Evolutionary conservation across 2,888 invertebrate genomes (phyloP).

Genomic region (Chrysolina oricalcia): DNA sequence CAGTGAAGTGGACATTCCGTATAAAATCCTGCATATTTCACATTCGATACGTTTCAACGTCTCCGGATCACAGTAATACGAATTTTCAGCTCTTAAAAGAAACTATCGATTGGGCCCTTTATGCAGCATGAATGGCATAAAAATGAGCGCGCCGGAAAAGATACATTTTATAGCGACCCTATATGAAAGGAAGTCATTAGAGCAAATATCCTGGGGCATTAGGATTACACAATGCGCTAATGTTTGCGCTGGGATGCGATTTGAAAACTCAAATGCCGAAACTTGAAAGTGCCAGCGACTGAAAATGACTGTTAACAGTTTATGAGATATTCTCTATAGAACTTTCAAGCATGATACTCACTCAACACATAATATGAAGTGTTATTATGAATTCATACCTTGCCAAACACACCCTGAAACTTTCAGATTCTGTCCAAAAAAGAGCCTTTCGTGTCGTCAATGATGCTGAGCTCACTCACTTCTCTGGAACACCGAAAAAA

Average conservation of each 20-base stretch:
- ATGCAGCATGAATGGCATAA: slow-evolving; percentile 62
- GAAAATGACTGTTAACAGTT: background rate
- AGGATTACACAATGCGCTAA: slow-evolving; percentile 44
- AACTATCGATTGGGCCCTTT: slow-evolving; percentile 45
- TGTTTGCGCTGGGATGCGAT: background rate
- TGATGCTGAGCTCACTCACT: no score
- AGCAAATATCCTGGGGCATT: slow-evolving; percentile 63
- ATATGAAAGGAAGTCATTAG: slow-evolving; percentile 67
- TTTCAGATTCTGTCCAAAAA: no score
- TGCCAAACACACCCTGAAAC: no score
- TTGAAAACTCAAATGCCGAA: background rate
- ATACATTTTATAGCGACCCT: slow-evolving; percentile 63
- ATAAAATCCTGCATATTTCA: no score
- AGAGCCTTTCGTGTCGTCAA: no score
- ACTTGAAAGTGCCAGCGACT: background rate
- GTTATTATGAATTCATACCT: no score
- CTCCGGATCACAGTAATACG: background rate
- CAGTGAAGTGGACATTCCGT: no score
- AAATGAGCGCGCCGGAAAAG: slow-evolving; percentile 64
- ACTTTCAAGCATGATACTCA: background rate
- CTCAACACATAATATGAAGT: background rate
- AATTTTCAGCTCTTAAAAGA: background rate
- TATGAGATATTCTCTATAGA: background rate
- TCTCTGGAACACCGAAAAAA: no score
- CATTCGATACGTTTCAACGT: background rate